Percentiles rank a stretch among this genome's conserved stretches.
Conservation (phyloP, 2,797 vertebrate species). For the Aratinga solstitialis region DNA sequence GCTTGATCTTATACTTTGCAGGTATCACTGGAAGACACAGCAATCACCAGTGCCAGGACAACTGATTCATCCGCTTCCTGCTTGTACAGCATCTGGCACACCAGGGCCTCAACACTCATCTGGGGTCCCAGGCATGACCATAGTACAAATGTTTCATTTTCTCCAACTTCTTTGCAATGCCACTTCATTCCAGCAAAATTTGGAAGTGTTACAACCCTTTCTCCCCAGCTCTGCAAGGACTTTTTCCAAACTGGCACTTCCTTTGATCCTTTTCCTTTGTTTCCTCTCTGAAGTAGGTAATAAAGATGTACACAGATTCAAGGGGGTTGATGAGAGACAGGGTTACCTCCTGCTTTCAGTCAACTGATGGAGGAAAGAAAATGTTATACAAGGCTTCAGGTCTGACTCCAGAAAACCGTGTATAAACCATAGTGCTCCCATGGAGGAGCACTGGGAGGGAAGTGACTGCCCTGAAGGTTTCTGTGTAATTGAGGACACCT, state of each 20-base stretch:
- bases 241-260: background rate
- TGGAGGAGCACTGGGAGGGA: background rate
- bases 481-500: background rate
- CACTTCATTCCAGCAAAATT: background rate
- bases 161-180: background rate
- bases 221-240: background rate
- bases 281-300: background rate
- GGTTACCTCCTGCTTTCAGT: background rate
- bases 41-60: background rate
- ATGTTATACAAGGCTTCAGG: background rate
- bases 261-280: background rate
- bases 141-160: background rate
- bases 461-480: background rate
- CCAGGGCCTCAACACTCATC: background rate
- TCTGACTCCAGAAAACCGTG: background rate
- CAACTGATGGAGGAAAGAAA: background rate
- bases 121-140: background rate
- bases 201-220: background rate
- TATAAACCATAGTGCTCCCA: background rate
- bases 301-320: background rate
- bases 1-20: background rate
- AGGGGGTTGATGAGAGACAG: background rate
- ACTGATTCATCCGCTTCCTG: background rate
- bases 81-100: background rate
- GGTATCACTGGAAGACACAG: background rate